Conservation (phyloP, 2,113 vertebrate genomes). For the Callocephalon fimbriatum region DNA sequence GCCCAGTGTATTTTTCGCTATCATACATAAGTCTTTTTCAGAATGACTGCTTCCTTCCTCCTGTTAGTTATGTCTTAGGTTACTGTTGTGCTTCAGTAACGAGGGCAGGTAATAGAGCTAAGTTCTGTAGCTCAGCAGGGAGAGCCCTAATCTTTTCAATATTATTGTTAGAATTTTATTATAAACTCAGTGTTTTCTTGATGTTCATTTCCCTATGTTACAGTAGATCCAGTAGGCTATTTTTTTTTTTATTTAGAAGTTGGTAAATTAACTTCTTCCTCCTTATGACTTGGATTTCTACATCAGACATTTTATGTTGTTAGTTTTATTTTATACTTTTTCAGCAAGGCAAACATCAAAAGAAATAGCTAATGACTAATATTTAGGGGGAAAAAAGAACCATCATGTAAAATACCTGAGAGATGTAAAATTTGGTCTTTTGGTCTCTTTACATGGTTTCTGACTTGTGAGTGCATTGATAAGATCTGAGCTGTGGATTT, state of each 20-base stretch:
- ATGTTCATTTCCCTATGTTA: neutral
- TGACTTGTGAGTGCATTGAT: neutral
- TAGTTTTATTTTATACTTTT: neutral
- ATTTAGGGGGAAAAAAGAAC: neutral
- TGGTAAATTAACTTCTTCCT: neutral
- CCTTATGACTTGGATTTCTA: neutral
- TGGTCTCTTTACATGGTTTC: neutral
- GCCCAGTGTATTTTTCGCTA: slow-evolving; percentile 49
- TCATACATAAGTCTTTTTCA: slow-evolving; percentile 14
- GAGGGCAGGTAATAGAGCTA: neutral
- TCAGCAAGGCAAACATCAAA: neutral
- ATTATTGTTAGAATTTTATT: neutral
- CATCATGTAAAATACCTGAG: neutral
- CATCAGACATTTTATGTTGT: neutral
- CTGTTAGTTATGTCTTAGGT: neutral
- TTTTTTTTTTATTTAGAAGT: neutral
- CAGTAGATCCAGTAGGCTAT: neutral
- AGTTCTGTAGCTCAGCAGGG: neutral
- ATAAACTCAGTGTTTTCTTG: neutral
- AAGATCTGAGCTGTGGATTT: neutral
- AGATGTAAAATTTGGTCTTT: neutral
- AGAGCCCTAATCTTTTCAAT: neutral
- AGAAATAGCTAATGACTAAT: neutral
- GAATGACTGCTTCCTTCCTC: slow-evolving; percentile 55
- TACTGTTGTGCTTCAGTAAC: neutral